Conservation (phyloP, 2,797 vertebrate genomes). For the Chromis chromis region DNA sequence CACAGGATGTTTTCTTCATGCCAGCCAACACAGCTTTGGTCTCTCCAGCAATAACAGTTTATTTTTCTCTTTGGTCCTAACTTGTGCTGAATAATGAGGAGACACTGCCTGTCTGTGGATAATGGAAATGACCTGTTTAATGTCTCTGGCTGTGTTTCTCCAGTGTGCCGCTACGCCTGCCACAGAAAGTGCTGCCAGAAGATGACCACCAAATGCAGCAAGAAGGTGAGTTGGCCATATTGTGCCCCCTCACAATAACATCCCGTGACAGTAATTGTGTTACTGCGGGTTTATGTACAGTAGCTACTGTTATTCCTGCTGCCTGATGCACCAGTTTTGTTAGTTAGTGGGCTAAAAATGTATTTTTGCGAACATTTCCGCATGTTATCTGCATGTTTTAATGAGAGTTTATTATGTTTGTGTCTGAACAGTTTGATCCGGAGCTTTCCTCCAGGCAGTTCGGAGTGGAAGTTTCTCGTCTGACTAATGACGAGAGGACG, state of each 20-base stretch:
- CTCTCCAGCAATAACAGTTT: constrained; percentile 29
- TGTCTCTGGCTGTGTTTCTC: constrained; percentile 78
- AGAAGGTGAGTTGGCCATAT: constrained; percentile 89
- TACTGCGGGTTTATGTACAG: constrained; percentile 10
- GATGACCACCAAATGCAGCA: constrained; percentile 93
- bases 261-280: constrained; percentile 61
- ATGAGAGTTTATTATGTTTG: not conserved
- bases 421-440: constrained; percentile 88
- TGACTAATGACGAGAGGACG: constrained; percentile 93
- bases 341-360: not conserved
- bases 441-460: constrained; percentile 96
- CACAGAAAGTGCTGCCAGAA: constrained; percentile 98
- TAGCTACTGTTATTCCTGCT: not conserved
- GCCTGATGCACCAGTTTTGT: too few species aligned
- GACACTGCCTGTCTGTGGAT: constrained; percentile 75
- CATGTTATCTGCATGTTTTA: not conserved
- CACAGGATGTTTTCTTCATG: constrained; percentile 69
- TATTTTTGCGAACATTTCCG: too few species aligned
- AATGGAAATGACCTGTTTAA: constrained; percentile 68
- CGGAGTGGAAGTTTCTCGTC: constrained; percentile 93
- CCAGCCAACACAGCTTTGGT: constrained; percentile 32
- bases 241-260: constrained; percentile 15
- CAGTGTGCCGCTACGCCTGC: constrained; percentile 98
- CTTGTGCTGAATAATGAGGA: constrained; percentile 73
- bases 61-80: not conserved